phyloP scores from a whole-genome alignment of 2,797 vertebrate species.

The Eidolon dupreanum region DNA sequence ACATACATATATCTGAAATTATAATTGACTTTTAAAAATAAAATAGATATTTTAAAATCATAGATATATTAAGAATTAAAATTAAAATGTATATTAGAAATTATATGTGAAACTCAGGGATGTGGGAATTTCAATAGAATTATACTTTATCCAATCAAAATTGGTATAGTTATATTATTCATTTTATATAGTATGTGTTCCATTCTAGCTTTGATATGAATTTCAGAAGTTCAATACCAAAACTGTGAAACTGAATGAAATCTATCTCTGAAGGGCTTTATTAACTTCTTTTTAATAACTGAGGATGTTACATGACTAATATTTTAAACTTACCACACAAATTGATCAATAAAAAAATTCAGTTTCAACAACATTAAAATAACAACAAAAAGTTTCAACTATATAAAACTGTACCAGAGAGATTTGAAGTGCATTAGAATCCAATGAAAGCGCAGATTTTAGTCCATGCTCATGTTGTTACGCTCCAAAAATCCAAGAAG shows the following conservation, averaged over 20 bases:
- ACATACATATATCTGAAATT: background rate
- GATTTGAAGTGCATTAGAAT: background rate
- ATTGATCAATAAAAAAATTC: background rate
- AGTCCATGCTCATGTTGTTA: background rate
- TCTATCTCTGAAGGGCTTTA: background rate
- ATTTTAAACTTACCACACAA: background rate
- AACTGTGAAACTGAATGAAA: background rate
- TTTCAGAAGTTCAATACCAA: background rate
- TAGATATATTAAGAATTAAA: conserved; percentile 2
- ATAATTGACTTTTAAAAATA: conserved; percentile 47
- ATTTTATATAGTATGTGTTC: background rate
- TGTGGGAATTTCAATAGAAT: background rate
- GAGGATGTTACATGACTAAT: background rate
- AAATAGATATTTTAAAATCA: conserved; percentile 23
- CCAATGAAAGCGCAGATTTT: background rate
- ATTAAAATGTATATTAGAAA: background rate
- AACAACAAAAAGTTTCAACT: background rate
- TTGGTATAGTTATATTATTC: background rate
- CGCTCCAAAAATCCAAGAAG: background rate
- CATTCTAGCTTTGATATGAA: background rate
- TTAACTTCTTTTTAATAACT: conserved; percentile 29
- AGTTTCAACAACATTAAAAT: background rate
- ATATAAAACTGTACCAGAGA: background rate
- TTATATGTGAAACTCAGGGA: background rate
- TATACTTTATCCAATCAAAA: background rate